phyloP scores from a whole-genome alignment of 2,888 invertebrate genomes.

The Halocaridina rubra region DNA sequence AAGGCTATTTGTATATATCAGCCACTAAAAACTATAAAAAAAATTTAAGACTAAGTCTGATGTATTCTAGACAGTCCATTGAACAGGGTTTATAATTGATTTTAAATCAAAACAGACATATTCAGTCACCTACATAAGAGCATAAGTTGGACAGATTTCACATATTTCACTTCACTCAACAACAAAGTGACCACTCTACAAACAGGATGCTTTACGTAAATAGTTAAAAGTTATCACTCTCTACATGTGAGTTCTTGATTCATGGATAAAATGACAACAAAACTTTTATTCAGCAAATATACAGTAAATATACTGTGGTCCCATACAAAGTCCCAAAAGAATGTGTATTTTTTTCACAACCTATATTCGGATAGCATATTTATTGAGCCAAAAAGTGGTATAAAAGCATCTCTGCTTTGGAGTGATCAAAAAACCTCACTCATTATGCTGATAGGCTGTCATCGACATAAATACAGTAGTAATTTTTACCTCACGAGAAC shows the following conservation, averaged over 20 bases:
- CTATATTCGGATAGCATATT: no score
- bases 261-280: no score
- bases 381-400: no score
- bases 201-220: not conserved
- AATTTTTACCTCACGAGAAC: slow-evolving; percentile 10
- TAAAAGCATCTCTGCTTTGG: slow-evolving; percentile 11
- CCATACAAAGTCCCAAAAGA: slow-evolving; percentile 41
- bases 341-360: slow-evolving; percentile 14
- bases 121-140: not conserved
- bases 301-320: slow-evolving; percentile 8
- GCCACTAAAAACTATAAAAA: no score
- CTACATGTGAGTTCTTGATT: no score
- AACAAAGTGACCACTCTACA: slow-evolving; percentile 36
- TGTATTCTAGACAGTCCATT: slow-evolving; percentile 11
- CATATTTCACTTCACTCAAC: not conserved
- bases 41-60: no score
- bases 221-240: no score
- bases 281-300: no score
- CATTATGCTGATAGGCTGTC: slow-evolving; percentile 31
- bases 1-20: no score
- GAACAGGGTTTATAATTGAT: not conserved
- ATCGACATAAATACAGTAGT: slow-evolving; percentile 18
- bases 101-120: slow-evolving; percentile 12
- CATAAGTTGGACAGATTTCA: slow-evolving; percentile 30
- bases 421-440: slow-evolving; percentile 11